Evolutionary conservation across 1,140 invertebrate species (phyloP).

Genomic region (Venturia canescens): DNA sequence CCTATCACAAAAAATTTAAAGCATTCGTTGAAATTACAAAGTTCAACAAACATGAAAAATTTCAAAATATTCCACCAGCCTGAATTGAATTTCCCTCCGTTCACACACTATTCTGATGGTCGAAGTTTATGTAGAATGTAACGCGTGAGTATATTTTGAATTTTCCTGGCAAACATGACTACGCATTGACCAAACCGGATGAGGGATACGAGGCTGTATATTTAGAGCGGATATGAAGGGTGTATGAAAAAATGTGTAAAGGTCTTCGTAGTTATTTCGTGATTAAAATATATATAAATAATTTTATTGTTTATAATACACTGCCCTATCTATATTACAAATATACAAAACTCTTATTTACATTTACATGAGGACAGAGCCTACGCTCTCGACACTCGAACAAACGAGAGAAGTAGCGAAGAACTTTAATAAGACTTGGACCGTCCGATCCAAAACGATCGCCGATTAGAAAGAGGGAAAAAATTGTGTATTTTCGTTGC

Average conservation of each 20-base stretch:
- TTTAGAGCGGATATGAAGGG: neutral
- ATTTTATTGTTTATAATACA: slow-evolving; percentile 62
- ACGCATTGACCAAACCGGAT: neutral
- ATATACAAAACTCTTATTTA: slow-evolving; percentile 65
- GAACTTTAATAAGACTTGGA: slow-evolving; percentile 53
- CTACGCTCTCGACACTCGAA: slow-evolving; percentile 42
- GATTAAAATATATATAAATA: slow-evolving; percentile 59
- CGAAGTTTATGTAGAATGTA: no score
- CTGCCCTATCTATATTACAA: slow-evolving; percentile 63
- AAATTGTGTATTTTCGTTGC: slow-evolving; percentile 54
- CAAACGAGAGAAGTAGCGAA: slow-evolving; percentile 55
- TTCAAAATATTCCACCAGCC: no score
- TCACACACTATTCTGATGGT: no score
- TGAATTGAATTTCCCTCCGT: no score
- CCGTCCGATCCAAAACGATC: slow-evolving; percentile 48
- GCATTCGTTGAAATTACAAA: no score
- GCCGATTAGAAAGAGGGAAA: slow-evolving; percentile 52
- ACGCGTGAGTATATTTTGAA: no score
- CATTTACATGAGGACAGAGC: slow-evolving; percentile 50
- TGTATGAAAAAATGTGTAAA: neutral
- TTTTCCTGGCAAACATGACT: no score
- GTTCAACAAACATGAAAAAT: no score
- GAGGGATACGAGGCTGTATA: neutral
- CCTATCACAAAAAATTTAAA: no score
- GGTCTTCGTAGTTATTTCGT: slow-evolving; percentile 20